Evolutionary conservation across 2,113 vertebrate genomes (phyloP).

Genomic region (Phyllopteryx taeniolatus): DNA sequence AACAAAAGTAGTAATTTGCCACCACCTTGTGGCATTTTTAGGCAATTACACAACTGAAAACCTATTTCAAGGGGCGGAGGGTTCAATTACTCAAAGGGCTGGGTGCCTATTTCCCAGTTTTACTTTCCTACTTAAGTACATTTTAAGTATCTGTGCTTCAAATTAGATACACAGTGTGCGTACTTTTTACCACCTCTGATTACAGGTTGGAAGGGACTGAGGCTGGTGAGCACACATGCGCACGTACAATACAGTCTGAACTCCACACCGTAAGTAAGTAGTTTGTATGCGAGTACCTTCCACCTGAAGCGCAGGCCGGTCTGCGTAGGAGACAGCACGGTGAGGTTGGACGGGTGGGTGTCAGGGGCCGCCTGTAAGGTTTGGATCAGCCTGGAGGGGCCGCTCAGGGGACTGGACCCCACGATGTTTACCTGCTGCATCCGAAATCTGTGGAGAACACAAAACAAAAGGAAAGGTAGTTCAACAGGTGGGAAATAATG

Average conservation of each 20-base stretch:
- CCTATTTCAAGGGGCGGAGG: too few species aligned
- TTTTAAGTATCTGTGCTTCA: neutral
- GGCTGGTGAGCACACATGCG: conserved; percentile 13
- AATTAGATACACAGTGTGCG: neutral
- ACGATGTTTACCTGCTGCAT: conserved; percentile 89
- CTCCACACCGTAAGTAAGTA: conserved; percentile 1
- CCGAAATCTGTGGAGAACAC: conserved; percentile 77
- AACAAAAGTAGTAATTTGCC: too few species aligned
- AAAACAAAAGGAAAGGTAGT: conserved; percentile 2
- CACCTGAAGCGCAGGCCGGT: conserved; percentile 87
- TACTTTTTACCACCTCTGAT: conserved; percentile 21
- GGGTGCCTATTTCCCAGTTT: too few species aligned
- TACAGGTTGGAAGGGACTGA: conserved; percentile 44
- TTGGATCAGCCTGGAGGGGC: conserved; percentile 87
- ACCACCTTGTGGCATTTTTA: too few species aligned
- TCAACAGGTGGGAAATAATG: neutral
- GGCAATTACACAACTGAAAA: too few species aligned
- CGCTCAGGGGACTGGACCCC: conserved; percentile 81
- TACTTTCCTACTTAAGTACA: neutral
- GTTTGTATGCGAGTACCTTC: conserved; percentile 74
- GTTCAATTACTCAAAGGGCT: too few species aligned
- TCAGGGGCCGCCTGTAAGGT: conserved; percentile 90
- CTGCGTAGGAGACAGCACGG: conserved; percentile 83
- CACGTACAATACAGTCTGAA: neutral
- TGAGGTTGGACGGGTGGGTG: conserved; percentile 79